These are phyloP conservation scores for Caerostris extrusa DNA, from an alignment of 1,140 invertebrate species.

Conservation along the genomic window DNA sequence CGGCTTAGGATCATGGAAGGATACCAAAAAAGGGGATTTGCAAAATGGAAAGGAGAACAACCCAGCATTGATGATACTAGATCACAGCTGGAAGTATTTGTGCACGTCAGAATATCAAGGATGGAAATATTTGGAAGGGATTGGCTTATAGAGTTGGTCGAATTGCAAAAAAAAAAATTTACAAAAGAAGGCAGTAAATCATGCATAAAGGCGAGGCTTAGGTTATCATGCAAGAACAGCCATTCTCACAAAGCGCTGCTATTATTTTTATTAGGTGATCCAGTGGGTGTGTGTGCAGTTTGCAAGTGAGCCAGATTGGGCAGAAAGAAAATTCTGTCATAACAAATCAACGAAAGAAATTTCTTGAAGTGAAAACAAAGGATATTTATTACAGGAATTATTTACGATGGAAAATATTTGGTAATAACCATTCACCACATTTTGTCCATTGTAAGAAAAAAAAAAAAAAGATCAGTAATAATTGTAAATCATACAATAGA, in stretches of 20 bases:
- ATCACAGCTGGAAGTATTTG: too few relatives aligned
- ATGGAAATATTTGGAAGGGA: too few relatives aligned
- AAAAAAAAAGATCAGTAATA: too few relatives aligned
- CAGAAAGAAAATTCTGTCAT: not conserved
- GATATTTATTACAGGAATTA: not conserved
- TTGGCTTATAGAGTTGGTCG: not conserved
- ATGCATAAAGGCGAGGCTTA: slow-evolving; percentile 17
- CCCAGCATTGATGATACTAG: too few relatives aligned
- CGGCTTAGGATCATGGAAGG: too few relatives aligned
- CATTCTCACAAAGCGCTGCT: not conserved
- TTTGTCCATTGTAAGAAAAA: too few relatives aligned
- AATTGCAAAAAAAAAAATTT: not conserved
- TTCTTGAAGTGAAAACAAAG: not conserved
- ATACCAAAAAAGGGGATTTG: too few relatives aligned
- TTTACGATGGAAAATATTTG: too few relatives aligned
- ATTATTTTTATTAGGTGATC: not conserved
- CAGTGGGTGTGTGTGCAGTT: not conserved
- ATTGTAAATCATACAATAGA: too few relatives aligned
- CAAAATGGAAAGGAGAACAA: too few relatives aligned
- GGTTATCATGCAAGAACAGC: not conserved
- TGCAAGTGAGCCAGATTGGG: not conserved
- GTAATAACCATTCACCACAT: too few relatives aligned
- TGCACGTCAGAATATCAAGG: too few relatives aligned
- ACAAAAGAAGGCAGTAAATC: not conserved
- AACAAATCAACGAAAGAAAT: not conserved